Evolutionary conservation across 92 coral and sea anemone genomes (phyloP).

Genomic region (Phymanthus crucifer): DNA sequence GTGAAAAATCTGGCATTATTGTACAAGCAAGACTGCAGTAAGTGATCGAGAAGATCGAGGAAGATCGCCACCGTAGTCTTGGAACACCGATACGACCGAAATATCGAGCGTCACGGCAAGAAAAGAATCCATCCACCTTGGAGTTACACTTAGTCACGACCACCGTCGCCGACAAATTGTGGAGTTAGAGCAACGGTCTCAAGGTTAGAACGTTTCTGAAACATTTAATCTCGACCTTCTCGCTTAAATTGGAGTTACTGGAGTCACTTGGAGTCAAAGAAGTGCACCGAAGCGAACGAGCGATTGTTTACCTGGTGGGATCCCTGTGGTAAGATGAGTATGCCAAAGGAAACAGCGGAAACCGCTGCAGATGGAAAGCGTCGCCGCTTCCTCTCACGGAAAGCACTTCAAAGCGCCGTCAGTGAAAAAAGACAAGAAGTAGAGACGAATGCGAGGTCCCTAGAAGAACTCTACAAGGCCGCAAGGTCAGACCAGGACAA

Average conservation of each 20-base stretch:
- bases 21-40: constrained; percentile 1
- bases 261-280: background rate
- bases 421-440: background rate
- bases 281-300: background rate
- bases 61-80: background rate
- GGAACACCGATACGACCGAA: background rate
- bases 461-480: background rate
- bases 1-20: constrained; percentile 34
- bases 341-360: background rate
- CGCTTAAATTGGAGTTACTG: background rate
- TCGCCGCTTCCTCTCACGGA: background rate
- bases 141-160: background rate
- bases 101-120: background rate
- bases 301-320: background rate
- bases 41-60: background rate
- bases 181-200: background rate
- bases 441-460: background rate
- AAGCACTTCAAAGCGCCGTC: background rate
- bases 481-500: background rate
- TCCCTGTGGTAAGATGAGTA: background rate
- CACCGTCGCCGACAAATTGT: background rate
- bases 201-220: background rate
- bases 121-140: background rate
- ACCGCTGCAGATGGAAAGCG: background rate
- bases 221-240: background rate